Evolutionary conservation across 2,888 invertebrate species (phyloP).

Genomic region (Morinoia aosen): DNA sequence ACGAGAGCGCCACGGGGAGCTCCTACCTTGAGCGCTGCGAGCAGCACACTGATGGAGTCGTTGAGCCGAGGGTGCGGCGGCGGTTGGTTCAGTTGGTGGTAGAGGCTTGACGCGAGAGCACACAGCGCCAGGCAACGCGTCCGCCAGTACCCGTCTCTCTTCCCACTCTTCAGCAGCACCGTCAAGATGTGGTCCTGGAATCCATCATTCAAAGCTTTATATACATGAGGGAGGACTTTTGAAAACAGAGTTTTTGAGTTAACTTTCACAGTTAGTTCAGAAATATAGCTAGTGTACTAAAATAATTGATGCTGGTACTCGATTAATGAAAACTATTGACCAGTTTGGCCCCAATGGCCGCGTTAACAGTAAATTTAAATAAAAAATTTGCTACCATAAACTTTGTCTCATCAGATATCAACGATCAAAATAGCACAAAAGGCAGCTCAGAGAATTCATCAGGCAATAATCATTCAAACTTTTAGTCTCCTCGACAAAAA

Average conservation of each 20-base stretch:
- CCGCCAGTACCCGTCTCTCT: conserved; percentile 88
- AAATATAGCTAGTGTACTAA: no score
- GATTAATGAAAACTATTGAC: no score
- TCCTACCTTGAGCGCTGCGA: conserved; percentile 79
- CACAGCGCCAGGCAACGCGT: conserved; percentile 92
- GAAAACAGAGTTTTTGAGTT: no score
- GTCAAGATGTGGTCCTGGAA: conserved; percentile 87
- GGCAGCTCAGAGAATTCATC: no score
- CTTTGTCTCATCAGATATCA: no score
- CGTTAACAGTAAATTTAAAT: no score
- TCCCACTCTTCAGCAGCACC: conserved; percentile 88
- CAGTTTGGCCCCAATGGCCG: no score
- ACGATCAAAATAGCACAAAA: no score
- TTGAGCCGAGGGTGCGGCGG: conserved; percentile 78
- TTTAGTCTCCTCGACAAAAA: no score
- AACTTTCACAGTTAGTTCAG: not conserved
- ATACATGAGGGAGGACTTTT: not conserved
- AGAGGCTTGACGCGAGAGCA: conserved; percentile 83
- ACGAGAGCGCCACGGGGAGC: not conserved
- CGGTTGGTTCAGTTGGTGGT: conserved; percentile 78
- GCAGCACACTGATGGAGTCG: conserved; percentile 80
- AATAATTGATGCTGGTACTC: no score
- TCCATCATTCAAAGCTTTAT: not conserved
- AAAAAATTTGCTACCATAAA: no score
- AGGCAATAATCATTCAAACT: no score